Evolutionary conservation across 37 sponge, comb jelly and placozoan species (phyloP), one percentile per base, ranked within the genome.

Genomic region (Ephydatia muelleri): DNA sequence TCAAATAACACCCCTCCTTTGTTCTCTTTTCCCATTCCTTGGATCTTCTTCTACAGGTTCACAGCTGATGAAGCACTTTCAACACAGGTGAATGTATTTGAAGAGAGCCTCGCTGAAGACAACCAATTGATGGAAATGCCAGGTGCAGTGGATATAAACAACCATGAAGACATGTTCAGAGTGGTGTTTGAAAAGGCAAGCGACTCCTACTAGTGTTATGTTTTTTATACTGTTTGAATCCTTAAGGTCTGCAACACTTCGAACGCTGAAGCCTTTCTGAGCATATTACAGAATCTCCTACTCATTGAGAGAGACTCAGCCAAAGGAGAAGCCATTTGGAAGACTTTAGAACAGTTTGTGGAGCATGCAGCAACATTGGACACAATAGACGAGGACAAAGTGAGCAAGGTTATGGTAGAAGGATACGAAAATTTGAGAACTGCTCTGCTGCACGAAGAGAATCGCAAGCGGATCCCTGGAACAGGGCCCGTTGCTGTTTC

Each of bases 1-100:
- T n/a, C n/a, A n/a, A n/a, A n/a, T n/a, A n/a, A n/a, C n/a, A n/a
- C n/a, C n/a, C n/a, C n/a, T n/a, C n/a, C n/a, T n/a, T n/a, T n/a
- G n/a, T n/a, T n/a, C n/a, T n/a, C 76, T 19, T 49, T 64, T 30
- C n/a, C n/a, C n/a, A n/a, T n/a, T n/a, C n/a, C n/a, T n/a, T n/a
- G n/a, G n/a, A n/a, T n/a, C 11, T 3, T 21, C 16, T 26, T 40
- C 23, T 22, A 39, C 36, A 84, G 87, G 57, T 73, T 80, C 31
- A 47, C 81, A 1, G 80, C 75, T 32, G 70, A 84, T 68, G 91
- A 93, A 65, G 82, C 23, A 2, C 82, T 93, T 37, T 78, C 71
- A 9, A 93, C 94, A 0, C 94, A 93, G 75, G 36, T 93, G 23
- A 91, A 89, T 9, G 88, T 93, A 67, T 93, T 84, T 78, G 91